phyloP scores from a whole-genome alignment of 92 coral and sea anemone genomes.

The Porites evermanni region DNA sequence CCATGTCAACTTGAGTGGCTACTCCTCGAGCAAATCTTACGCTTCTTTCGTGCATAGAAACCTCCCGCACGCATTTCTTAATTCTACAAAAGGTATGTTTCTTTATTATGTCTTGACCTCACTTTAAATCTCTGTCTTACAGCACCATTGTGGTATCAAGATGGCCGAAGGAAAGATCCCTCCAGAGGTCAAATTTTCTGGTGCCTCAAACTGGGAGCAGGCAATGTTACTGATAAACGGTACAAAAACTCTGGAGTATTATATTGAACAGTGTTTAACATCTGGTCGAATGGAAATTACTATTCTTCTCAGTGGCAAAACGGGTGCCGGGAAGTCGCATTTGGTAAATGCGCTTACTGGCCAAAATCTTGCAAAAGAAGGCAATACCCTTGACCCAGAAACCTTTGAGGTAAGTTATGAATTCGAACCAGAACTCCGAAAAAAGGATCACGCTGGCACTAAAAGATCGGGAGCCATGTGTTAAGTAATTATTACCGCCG shows the following conservation, averaged over 20 bases:
- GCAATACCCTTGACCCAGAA: slow-evolving; percentile 23
- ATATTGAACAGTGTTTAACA: neutral
- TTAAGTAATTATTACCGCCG: no score
- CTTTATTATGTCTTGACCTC: no score
- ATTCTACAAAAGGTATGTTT: no score
- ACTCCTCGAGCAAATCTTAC: no score
- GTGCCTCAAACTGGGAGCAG: neutral
- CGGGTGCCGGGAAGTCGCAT: slow-evolving; percentile 59
- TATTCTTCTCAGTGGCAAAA: slow-evolving; percentile 41
- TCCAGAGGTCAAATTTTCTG: neutral
- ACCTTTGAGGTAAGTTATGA: slow-evolving; percentile 10
- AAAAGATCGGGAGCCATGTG: no score
- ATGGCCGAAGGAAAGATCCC: neutral
- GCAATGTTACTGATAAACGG: neutral
- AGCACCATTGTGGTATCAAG: neutral
- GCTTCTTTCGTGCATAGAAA: no score
- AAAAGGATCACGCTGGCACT: no score
- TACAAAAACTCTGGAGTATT: neutral
- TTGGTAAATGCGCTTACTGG: slow-evolving; percentile 52
- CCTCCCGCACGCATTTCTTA: no score
- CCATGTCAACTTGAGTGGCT: no score
- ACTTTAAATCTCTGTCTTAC: no score
- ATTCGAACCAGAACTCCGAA: no score
- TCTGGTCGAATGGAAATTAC: neutral
- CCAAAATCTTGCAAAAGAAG: slow-evolving; percentile 41